These are phyloP conservation scores for Geotrypetes seraphini DNA, from an alignment of 2,797 vertebrate species.

Conservation along the genomic window DNA sequence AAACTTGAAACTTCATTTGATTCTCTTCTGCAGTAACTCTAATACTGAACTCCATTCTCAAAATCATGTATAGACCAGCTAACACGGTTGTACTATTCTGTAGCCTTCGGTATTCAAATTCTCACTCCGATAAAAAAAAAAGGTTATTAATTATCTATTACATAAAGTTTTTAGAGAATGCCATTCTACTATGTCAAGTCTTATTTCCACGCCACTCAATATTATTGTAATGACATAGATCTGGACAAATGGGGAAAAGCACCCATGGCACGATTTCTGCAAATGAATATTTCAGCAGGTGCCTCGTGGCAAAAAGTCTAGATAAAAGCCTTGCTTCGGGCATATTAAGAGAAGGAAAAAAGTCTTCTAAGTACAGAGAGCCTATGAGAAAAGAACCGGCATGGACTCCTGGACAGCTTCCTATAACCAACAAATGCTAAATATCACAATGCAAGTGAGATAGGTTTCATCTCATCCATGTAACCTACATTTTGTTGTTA, in stretches of 20 bases:
- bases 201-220: constrained; percentile 36
- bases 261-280: constrained; percentile 72
- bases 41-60: neutral
- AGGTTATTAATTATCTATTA: constrained; percentile 45
- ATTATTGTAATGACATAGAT: constrained; percentile 49
- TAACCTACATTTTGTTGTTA: constrained; percentile 17
- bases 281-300: constrained; percentile 87
- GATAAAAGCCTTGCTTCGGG: constrained; percentile 70
- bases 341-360: constrained; percentile 55
- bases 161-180: constrained; percentile 28
- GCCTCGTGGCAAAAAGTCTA: constrained; percentile 82
- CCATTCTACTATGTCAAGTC: constrained; percentile 35
- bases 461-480: constrained; percentile 19
- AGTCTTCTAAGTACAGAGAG: constrained; percentile 43
- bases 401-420: constrained; percentile 35
- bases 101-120: constrained; percentile 2
- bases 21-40: neutral
- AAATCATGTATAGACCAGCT: neutral
- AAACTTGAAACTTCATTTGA: too few species aligned
- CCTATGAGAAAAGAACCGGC: constrained; percentile 40
- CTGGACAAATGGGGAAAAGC: constrained; percentile 72
- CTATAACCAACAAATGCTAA: constrained; percentile 26
- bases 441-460: constrained; percentile 35
- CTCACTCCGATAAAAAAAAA: constrained; percentile 16
- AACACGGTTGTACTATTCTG: neutral